Percentiles rank a stretch among this genome's conserved stretches.
phyloP scores from a whole-genome alignment of 2,888 invertebrate genomes.

The Thecocarcelia acutangulata region DNA sequence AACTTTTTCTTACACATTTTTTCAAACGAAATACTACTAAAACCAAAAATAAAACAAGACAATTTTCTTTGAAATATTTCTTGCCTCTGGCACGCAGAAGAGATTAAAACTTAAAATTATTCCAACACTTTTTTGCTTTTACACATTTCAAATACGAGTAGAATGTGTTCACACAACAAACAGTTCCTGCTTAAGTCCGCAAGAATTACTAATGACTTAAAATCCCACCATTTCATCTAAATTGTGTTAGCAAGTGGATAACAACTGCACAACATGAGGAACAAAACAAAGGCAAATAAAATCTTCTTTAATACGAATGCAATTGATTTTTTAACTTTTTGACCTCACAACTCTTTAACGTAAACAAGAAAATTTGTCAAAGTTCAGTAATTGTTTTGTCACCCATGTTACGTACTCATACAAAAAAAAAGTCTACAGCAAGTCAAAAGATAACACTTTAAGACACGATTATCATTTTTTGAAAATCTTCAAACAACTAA shows the following conservation, averaged over 20 bases:
- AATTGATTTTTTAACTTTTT: conserved; percentile 66
- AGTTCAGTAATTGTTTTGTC: conserved; percentile 70
- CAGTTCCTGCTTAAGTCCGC: conserved; percentile 11
- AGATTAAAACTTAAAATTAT: too few relatives aligned
- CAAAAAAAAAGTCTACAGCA: conserved; percentile 29
- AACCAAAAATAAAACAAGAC: too few relatives aligned
- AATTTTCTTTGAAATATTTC: too few relatives aligned
- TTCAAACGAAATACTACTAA: too few relatives aligned
- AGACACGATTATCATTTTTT: conserved; percentile 67
- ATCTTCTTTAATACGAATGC: conserved; percentile 22
- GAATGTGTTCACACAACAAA: conserved; percentile 13
- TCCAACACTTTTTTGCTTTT: background rate
- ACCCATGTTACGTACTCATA: conserved; percentile 68
- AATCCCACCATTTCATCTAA: conserved; percentile 61
- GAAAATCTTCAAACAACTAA: conserved; percentile 55
- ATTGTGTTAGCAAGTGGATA: conserved; percentile 47
- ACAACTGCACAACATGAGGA: conserved; percentile 5
- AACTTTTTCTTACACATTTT: too few relatives aligned
- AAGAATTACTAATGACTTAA: conserved; percentile 54
- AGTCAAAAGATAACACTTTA: conserved; percentile 67
- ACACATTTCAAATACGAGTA: conserved; percentile 21
- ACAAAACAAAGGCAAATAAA: conserved; percentile 26
- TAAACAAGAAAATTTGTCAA: conserved; percentile 68
- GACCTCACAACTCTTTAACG: conserved; percentile 62
- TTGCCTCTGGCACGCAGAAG: too few relatives aligned